These are phyloP conservation scores for Palythoa heliodiscus DNA, from an alignment of 92 coral and sea anemone genomes.

Conservation along the genomic window DNA sequence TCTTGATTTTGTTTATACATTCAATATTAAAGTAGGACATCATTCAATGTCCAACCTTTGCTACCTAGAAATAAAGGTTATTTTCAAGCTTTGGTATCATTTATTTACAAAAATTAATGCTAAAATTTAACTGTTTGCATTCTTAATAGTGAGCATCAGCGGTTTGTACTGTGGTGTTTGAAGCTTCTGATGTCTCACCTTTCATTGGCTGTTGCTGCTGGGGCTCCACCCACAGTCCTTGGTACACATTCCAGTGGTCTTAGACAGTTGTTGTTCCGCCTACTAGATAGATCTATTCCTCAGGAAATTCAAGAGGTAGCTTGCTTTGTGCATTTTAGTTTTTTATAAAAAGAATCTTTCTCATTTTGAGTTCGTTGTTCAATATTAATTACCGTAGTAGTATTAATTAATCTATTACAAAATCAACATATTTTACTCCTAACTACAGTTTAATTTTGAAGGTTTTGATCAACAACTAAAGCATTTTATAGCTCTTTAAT, in stretches of 20 bases:
- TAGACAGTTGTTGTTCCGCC: constrained; percentile 74
- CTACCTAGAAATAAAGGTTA: neutral
- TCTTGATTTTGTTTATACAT: too few species aligned
- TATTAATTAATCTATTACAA: too few species aligned
- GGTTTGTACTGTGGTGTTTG: constrained; percentile 76
- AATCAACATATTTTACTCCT: too few species aligned
- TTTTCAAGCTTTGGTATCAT: neutral
- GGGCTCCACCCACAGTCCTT: constrained; percentile 67
- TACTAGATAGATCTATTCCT: constrained; percentile 71
- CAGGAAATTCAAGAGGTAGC: constrained; percentile 77
- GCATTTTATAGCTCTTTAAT: too few species aligned
- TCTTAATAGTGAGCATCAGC: constrained; percentile 63
- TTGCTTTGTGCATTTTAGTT: neutral
- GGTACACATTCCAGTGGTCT: constrained; percentile 72
- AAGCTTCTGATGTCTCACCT: constrained; percentile 73
- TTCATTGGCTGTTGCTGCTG: constrained; percentile 83
- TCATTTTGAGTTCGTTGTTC: too few species aligned
- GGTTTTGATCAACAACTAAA: too few species aligned
- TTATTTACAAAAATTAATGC: neutral
- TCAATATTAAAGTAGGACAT: too few species aligned
- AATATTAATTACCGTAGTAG: too few species aligned
- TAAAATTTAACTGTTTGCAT: neutral
- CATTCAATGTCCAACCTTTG: too few species aligned
- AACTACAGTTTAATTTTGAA: too few species aligned
- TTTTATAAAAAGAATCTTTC: neutral